These are phyloP conservation scores for Grammomys surdaster DNA, from an alignment of 2,113 vertebrate species.

Conservation along the genomic window DNA sequence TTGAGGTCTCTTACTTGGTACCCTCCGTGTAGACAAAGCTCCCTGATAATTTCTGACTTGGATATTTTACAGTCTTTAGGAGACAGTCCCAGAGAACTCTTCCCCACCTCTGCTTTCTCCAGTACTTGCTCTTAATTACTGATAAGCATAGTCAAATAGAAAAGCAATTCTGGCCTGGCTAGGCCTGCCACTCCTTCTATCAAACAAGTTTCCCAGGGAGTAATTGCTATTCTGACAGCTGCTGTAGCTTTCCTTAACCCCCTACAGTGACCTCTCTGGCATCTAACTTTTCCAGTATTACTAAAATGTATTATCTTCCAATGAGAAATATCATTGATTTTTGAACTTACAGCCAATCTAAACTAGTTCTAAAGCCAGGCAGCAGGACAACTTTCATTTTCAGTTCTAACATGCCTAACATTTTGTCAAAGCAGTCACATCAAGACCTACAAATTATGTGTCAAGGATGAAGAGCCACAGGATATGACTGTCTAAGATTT, in stretches of 20 bases:
- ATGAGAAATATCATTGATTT: slow-evolving; percentile 71
- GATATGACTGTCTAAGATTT: not conserved
- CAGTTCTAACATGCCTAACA: slow-evolving; percentile 46
- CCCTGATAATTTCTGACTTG: not conserved
- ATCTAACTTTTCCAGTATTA: slow-evolving; percentile 52
- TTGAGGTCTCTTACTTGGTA: slow-evolving; percentile 52
- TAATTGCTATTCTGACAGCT: slow-evolving; percentile 59
- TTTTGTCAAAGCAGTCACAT: slow-evolving; percentile 51
- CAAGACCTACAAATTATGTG: slow-evolving; percentile 60
- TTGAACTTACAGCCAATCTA: slow-evolving; percentile 44
- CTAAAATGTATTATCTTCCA: slow-evolving; percentile 63
- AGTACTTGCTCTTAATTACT: slow-evolving; percentile 45
- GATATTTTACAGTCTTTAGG: slow-evolving; percentile 6
- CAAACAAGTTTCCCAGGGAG: not conserved
- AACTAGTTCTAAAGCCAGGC: slow-evolving; percentile 16
- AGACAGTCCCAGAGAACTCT: not conserved
- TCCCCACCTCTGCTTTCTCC: not conserved
- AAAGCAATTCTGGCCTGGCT: slow-evolving; percentile 50
- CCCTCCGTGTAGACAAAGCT: not conserved
- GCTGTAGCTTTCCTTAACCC: not conserved
- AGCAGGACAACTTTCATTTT: slow-evolving; percentile 44
- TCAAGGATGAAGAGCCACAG: slow-evolving; percentile 10
- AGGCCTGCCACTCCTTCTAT: slow-evolving; percentile 19
- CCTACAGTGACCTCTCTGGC: slow-evolving; percentile 45
- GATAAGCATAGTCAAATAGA: slow-evolving; percentile 59